A percentile compares a stretch with the other conserved stretches of the same genome.
phyloP scores from a whole-genome alignment of 35 echinoderm and acorn worm species.

The Chiridota heheva region DNA sequence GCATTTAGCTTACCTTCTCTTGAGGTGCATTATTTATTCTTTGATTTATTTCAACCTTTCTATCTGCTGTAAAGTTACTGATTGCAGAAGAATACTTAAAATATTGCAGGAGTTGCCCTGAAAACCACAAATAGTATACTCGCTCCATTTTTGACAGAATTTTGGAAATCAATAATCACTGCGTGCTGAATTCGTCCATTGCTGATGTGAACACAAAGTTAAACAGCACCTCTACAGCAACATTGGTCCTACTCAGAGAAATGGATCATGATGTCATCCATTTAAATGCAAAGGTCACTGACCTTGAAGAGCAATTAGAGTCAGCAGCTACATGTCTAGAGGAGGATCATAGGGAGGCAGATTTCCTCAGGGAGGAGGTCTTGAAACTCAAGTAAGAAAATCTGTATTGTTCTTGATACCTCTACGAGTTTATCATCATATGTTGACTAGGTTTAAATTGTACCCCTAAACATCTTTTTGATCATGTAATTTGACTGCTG shows the following conservation, averaged over 20 bases:
- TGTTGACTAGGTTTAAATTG: too few species aligned
- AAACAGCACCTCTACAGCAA: constrained; percentile 52
- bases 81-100: too few species aligned
- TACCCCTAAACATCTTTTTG: too few species aligned
- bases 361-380: constrained; percentile 44
- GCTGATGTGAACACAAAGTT: constrained; percentile 69
- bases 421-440: too few species aligned
- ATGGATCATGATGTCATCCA: neutral
- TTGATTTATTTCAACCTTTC: too few species aligned
- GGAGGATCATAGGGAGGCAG: constrained; percentile 7
- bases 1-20: too few species aligned
- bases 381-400: constrained; percentile 43
- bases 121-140: neutral
- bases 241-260: constrained; percentile 68
- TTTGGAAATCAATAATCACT: constrained; percentile 72
- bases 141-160: constrained; percentile 54
- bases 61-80: too few species aligned
- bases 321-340: constrained; percentile 30
- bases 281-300: neutral
- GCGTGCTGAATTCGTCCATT: constrained; percentile 35
- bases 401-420: too few species aligned
- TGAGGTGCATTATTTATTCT: too few species aligned
- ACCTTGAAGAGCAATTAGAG: constrained; percentile 22
- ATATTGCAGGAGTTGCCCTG: too few species aligned
- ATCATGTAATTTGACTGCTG: too few species aligned